These are phyloP conservation scores for Adela reaumurella DNA, from an alignment of 2,888 invertebrate species.

Conservation along the genomic window DNA sequence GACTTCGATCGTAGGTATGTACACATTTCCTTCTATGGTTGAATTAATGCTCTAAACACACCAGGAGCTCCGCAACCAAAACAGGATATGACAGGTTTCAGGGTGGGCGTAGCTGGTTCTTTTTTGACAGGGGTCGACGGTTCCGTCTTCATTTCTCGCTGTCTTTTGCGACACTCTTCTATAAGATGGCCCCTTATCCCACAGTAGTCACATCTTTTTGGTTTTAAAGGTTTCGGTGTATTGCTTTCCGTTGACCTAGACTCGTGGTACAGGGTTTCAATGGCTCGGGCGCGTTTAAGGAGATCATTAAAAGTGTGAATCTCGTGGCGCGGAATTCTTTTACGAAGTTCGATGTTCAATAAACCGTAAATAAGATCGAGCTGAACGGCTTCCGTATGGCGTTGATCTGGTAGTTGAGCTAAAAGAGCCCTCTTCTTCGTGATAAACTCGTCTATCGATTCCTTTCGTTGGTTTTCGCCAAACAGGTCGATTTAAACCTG, in stretches of 20 bases:
- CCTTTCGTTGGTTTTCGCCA: conserved; percentile 5
- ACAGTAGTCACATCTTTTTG: too few species aligned
- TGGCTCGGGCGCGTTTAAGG: conserved; percentile 4
- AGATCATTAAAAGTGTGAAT: conserved; percentile 6
- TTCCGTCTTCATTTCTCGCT: not conserved
- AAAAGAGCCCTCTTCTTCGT: conserved; percentile 11
- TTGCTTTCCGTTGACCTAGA: too few species aligned
- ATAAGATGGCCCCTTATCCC: conserved; percentile 2
- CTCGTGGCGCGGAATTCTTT: conserved; percentile 4
- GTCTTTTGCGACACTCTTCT: conserved; percentile 2
- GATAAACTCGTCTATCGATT: conserved; percentile 10
- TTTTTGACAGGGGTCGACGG: too few species aligned
- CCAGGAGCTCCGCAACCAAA: conserved; percentile 14
- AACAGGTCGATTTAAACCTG: conserved; percentile 12
- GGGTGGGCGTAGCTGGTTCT: not conserved
- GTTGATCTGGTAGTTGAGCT: conserved; percentile 8
- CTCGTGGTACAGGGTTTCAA: conserved; percentile 3
- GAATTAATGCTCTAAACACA: conserved; percentile 7
- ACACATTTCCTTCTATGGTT: conserved; percentile 2
- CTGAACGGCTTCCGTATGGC: conserved; percentile 12
- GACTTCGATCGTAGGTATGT: conserved; percentile 11
- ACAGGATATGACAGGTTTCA: conserved; percentile 6
- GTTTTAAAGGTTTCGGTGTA: too few species aligned
- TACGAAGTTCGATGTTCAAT: conserved; percentile 6
- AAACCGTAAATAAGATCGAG: conserved; percentile 13